phyloP scores from a whole-genome alignment of 2,888 invertebrate genomes.

The Drosophila eohydei region DNA sequence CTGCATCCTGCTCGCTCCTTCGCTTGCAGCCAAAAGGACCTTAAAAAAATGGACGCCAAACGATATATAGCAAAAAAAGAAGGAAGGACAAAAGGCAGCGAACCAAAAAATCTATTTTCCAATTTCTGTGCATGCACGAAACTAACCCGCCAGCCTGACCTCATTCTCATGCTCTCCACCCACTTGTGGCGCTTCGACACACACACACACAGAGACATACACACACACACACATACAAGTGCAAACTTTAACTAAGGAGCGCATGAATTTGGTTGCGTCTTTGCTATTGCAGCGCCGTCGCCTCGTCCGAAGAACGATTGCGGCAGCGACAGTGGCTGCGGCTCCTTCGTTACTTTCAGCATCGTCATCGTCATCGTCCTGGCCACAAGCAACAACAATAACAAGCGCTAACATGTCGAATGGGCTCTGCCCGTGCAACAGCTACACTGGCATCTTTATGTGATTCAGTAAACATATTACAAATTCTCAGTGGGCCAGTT shows the following conservation, averaged over 20 bases:
- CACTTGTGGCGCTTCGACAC: constrained; percentile 78
- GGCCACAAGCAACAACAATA: constrained; percentile 45
- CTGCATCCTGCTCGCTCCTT: constrained; percentile 47
- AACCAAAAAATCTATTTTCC: constrained; percentile 82
- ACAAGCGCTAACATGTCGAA: constrained; percentile 14
- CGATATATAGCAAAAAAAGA: constrained; percentile 36
- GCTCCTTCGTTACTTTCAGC: constrained; percentile 66
- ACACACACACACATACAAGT: constrained; percentile 5
- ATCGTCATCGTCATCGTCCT: constrained; percentile 40
- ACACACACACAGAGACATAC: constrained; percentile 6
- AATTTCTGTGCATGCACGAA: constrained; percentile 76
- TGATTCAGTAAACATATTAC: not conserved
- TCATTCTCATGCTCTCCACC: constrained; percentile 56
- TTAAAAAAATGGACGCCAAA: constrained; percentile 36
- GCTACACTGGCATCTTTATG: not conserved
- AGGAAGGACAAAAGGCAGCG: constrained; percentile 69
- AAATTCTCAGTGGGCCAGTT: not conserved
- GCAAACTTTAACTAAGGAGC: constrained; percentile 55
- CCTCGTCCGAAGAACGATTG: constrained; percentile 56
- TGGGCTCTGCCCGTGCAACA: not conserved
- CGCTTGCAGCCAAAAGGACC: constrained; percentile 23
- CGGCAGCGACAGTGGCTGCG: constrained; percentile 19
- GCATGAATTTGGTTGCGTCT: constrained; percentile 72
- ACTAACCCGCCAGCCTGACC: constrained; percentile 49
- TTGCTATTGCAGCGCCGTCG: constrained; percentile 51